Evolutionary conservation across 1,140 invertebrate species (phyloP).

Genomic region (Propsilocerus akamusi): DNA sequence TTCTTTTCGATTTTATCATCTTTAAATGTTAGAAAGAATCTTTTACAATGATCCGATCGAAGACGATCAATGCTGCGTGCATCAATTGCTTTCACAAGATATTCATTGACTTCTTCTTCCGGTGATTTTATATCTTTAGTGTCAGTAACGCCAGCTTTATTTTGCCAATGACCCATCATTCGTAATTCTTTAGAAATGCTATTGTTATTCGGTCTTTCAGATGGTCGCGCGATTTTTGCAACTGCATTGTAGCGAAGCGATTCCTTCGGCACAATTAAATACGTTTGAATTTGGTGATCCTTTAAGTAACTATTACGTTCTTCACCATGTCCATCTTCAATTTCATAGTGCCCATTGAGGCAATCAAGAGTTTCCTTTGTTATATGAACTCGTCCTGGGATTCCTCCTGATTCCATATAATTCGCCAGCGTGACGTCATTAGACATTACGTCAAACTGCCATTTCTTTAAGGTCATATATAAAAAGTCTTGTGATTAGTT

Average conservation of each 20-base stretch:
- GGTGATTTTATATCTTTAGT: slow-evolving; percentile 46
- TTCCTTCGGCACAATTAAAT: slow-evolving; percentile 63
- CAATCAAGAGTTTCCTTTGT: slow-evolving; percentile 76
- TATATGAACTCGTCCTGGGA: slow-evolving; percentile 87
- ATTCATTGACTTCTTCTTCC: slow-evolving; percentile 87
- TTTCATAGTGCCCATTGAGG: slow-evolving; percentile 72
- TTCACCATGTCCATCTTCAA: slow-evolving; percentile 70
- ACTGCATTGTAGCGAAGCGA: slow-evolving; percentile 32
- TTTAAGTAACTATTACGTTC: slow-evolving; percentile 72
- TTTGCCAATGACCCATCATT: slow-evolving; percentile 53
- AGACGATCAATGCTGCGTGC: slow-evolving; percentile 81
- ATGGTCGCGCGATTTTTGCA: not conserved
- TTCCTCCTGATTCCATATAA: slow-evolving; percentile 89
- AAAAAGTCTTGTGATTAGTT: too few relatives aligned
- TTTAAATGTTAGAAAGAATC: slow-evolving; percentile 64
- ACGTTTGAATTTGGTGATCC: slow-evolving; percentile 86
- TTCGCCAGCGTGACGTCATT: slow-evolving; percentile 92
- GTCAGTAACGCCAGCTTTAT: slow-evolving; percentile 44
- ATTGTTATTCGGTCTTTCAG: not conserved
- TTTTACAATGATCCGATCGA: slow-evolving; percentile 63
- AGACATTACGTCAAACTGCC: slow-evolving; percentile 85
- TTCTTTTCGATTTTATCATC: slow-evolving; percentile 60
- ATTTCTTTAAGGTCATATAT: too few relatives aligned
- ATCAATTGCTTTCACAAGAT: slow-evolving; percentile 82
- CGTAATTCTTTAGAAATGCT: slow-evolving; percentile 64